phyloP scores from a whole-genome alignment of 2,888 invertebrate genomes.

The Sericinus montela region DNA sequence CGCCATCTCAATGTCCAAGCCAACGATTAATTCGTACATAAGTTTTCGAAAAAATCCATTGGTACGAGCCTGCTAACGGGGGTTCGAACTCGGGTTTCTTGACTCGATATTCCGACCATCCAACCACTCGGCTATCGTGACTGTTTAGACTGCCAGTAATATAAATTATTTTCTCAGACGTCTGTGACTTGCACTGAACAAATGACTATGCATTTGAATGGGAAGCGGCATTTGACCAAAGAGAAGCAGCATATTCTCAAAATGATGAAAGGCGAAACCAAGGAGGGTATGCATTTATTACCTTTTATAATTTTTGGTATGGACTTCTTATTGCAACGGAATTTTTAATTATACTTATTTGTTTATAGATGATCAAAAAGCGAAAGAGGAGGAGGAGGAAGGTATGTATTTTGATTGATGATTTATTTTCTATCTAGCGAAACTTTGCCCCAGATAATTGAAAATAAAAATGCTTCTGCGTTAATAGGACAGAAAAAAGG shows the following conservation, averaged over 20 bases:
- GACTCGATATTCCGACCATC: too few relatives aligned
- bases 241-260: conserved; percentile 63
- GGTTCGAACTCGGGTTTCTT: too few relatives aligned
- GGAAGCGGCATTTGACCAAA: conserved; percentile 77
- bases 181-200: conserved; percentile 79
- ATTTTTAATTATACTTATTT: not conserved
- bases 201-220: conserved; percentile 80
- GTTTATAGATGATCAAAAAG: conserved; percentile 1
- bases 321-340: not conserved
- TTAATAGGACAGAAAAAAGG: too few relatives aligned
- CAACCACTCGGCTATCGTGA: too few relatives aligned
- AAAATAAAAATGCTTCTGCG: too few relatives aligned
- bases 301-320: not conserved
- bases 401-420: not conserved
- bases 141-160: too few relatives aligned
- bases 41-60: too few relatives aligned
- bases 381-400: not conserved
- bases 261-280: conserved; percentile 48
- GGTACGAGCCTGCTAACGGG: too few relatives aligned
- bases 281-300: not conserved
- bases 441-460: too few relatives aligned
- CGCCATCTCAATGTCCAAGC: too few relatives aligned
- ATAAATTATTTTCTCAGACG: conserved; percentile 45
- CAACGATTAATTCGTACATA: too few relatives aligned
- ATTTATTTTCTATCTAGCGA: too few relatives aligned